Evolutionary conservation across 2,797 vertebrate species (phyloP), one percentile per base, ranked within the genome.

Genomic region (Hydrolagus colliei): DNA sequence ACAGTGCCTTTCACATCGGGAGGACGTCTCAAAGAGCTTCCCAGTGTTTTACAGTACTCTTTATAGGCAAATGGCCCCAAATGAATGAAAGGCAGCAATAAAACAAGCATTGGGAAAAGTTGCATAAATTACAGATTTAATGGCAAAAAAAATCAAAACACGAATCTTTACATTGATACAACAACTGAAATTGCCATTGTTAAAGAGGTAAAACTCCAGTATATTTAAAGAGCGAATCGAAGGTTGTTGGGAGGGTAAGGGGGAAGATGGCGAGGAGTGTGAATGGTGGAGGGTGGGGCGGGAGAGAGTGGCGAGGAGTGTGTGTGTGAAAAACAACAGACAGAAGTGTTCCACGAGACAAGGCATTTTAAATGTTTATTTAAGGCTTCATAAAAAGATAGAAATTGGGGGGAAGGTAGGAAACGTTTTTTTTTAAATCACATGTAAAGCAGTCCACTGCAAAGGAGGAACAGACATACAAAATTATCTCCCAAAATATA

Each of bases 401-500:
- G 71, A 77, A 84, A 84, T 71, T 62, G 71, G 65, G 35, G 35
- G 71, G 71, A 41, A 82, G 79, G 65, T 63, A 52, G 41, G 41
- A 52, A 52, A 52, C 41, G 41, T 27, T 27, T 27, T 27, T 27
- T 27, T 27, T 27, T 27, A 27, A 27, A 41, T 84, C 32, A 68
- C 32, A 68, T 71, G 16, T 41, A 41, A 84, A 71, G 67, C 79
- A 84, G 41, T 84, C 67, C 79, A 84, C 79, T 84, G 79, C 32
- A 84, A 52, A 52, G 41, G 79, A 52, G 79, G 79, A 84, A 84
- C 79, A 84, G 79, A 84, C 79, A 84, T 84, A 84, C 79, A 84
- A 84, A 84, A 84, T 84, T 84, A 84, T 84, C 79, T 84, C 79
- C 79, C 79, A 84, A 84, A 67, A 84, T 84, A 84, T 84, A 84